Conservation (phyloP, 2,113 vertebrate genomes). For the Drymodes brunneopygia region DNA sequence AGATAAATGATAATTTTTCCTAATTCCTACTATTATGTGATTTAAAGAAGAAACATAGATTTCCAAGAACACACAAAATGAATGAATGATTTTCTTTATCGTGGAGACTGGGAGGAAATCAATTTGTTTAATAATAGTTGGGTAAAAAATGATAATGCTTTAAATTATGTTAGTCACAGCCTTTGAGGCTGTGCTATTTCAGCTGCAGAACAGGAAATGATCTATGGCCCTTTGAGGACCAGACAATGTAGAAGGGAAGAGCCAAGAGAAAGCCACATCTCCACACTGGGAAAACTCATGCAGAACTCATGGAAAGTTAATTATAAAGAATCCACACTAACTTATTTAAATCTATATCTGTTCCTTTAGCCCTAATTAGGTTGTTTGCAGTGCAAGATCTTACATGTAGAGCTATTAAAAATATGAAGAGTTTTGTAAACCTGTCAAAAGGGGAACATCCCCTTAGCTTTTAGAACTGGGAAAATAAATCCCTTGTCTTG, state of each 20-base stretch:
- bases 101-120: not conserved
- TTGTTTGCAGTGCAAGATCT: not conserved
- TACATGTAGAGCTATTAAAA: not conserved
- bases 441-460: not conserved
- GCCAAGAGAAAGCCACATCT: not conserved
- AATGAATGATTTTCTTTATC: constrained; percentile 32
- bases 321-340: not conserved
- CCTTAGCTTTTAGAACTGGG: not conserved
- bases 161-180: constrained; percentile 15
- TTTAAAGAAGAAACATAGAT: constrained; percentile 26
- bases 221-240: not conserved
- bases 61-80: constrained; percentile 25
- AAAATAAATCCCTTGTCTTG: not conserved
- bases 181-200: constrained; percentile 1
- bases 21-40: constrained; percentile 6
- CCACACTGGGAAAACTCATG: not conserved
- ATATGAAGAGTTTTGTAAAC: not conserved
- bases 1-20: constrained; percentile 30
- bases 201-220: not conserved
- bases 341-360: not conserved
- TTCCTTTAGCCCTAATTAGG: not conserved
- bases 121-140: constrained; percentile 47
- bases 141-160: constrained; percentile 33
- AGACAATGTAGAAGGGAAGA: not conserved
- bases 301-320: not conserved